A percentile compares a stretch with the other conserved stretches of the same genome.
Evolutionary conservation across 2,888 invertebrate species (phyloP).

Genomic region (Oscheius sp.): DNA sequence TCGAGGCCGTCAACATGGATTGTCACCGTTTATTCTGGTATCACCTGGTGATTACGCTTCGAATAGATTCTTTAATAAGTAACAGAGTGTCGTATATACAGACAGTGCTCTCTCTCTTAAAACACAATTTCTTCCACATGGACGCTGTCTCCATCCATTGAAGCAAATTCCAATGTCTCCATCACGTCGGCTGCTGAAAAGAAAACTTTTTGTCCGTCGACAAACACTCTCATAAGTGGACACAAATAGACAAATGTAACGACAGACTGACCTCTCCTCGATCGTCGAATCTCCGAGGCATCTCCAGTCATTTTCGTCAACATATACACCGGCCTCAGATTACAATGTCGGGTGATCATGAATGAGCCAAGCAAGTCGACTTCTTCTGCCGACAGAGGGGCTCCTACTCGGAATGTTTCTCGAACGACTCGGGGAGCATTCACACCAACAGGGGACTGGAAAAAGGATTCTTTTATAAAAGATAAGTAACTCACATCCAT

Average conservation of each 20-base stretch:
- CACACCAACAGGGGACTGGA: constrained; percentile 13
- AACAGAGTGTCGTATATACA: constrained; percentile 25
- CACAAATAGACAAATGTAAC: background rate
- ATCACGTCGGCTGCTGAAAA: constrained; percentile 34
- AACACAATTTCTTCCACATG: constrained; percentile 56
- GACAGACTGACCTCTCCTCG: constrained; percentile 36
- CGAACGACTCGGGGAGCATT: constrained; percentile 55
- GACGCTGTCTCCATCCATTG: constrained; percentile 57
- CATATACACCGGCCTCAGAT: constrained; percentile 54
- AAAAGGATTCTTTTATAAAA: background rate
- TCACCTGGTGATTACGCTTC: constrained; percentile 28
- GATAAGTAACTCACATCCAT: constrained; percentile 77
- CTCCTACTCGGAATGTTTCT: constrained; percentile 63
- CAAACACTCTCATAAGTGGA: constrained; percentile 21
- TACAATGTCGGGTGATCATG: constrained; percentile 60
- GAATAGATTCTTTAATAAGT: constrained; percentile 21
- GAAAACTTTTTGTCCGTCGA: background rate
- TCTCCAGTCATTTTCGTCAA: constrained; percentile 40
- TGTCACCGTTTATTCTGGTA: constrained; percentile 12
- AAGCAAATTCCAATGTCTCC: constrained; percentile 54
- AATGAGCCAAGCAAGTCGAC: constrained; percentile 46
- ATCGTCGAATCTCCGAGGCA: constrained; percentile 27
- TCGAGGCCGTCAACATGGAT: background rate
- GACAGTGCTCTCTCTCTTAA: constrained; percentile 16
- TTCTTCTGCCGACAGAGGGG: constrained; percentile 46